A percentile compares a stretch with the other conserved stretches of the same genome.
phyloP scores from a whole-genome alignment of 2,888 invertebrate species.

The Deilephila porcellus region DNA sequence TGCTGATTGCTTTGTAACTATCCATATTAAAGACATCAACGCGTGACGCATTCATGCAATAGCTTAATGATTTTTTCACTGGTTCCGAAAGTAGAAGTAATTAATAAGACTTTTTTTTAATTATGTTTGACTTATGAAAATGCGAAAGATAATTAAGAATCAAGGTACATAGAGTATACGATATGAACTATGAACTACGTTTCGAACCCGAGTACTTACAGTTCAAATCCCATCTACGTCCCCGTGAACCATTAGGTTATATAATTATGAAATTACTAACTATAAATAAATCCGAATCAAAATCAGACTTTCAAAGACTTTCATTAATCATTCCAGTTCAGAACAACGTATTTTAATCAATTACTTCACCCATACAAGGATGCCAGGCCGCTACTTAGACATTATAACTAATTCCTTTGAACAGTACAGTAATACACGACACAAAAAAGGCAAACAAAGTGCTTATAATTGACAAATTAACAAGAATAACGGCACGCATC shows the following conservation, averaged over 20 bases:
- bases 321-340: not conserved
- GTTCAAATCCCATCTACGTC: too few species aligned
- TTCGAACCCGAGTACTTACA: too few species aligned
- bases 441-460: conserved; percentile 38
- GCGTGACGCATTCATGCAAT: conserved; percentile 32
- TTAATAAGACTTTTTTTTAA: too few species aligned
- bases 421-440: not conserved
- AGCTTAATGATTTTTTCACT: not conserved
- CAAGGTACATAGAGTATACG: too few species aligned
- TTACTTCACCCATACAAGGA: not conserved
- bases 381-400: not conserved
- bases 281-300: too few species aligned
- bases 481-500: conserved; percentile 62
- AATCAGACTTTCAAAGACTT: not conserved
- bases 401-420: conserved; percentile 6
- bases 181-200: too few species aligned
- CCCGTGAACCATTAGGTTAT: not conserved
- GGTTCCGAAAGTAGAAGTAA: too few species aligned
- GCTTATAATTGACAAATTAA: conserved; percentile 65
- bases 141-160: not conserved
- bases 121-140: not conserved
- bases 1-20: not conserved
- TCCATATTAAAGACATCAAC: conserved; percentile 61
- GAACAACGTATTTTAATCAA: not conserved
- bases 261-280: not conserved